A percentile compares a stretch with the other conserved stretches of the same genome.
Conservation (phyloP, 2,888 invertebrate species). For the Morpho achilles region DNA sequence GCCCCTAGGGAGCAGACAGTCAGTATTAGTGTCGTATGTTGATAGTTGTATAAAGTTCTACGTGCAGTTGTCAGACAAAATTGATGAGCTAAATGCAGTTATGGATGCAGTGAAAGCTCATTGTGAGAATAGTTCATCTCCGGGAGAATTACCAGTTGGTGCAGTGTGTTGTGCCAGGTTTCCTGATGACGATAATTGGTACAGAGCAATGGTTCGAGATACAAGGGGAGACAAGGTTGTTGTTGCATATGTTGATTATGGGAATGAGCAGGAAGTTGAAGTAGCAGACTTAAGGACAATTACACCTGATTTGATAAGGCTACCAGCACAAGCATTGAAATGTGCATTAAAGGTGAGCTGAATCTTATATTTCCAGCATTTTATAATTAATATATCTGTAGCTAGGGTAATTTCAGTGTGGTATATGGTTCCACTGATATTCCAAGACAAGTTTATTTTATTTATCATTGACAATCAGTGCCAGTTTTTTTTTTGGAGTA, state of each 20-base stretch:
- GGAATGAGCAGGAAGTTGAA: slow-evolving; percentile 91
- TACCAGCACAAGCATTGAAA: slow-evolving; percentile 87
- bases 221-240: slow-evolving; percentile 78
- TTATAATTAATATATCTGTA: too few relatives aligned
- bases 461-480: too few relatives aligned
- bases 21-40: slow-evolving; percentile 81
- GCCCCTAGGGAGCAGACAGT: slow-evolving; percentile 55
- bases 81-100: slow-evolving; percentile 80
- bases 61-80: slow-evolving; percentile 83
- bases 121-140: slow-evolving; percentile 72
- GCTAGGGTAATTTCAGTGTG: too few relatives aligned
- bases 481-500: too few relatives aligned
- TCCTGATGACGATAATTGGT: slow-evolving; percentile 91
- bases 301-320: slow-evolving; percentile 80
- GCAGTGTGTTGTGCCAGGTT: slow-evolving; percentile 90
- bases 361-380: too few relatives aligned
- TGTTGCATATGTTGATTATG: slow-evolving; percentile 96
- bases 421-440: too few relatives aligned
- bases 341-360: slow-evolving; percentile 83
- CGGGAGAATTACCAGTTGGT: slow-evolving; percentile 75
- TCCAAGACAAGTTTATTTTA: too few relatives aligned
- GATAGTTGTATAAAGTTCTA: slow-evolving; percentile 86
- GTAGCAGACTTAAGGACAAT: slow-evolving; percentile 81
- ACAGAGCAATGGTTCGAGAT: slow-evolving; percentile 88
- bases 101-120: slow-evolving; percentile 83